Evolutionary conservation across 2,113 vertebrate species (phyloP), one percentile per base, ranked within the genome.

Genomic region (Fulmarus glacialis): DNA sequence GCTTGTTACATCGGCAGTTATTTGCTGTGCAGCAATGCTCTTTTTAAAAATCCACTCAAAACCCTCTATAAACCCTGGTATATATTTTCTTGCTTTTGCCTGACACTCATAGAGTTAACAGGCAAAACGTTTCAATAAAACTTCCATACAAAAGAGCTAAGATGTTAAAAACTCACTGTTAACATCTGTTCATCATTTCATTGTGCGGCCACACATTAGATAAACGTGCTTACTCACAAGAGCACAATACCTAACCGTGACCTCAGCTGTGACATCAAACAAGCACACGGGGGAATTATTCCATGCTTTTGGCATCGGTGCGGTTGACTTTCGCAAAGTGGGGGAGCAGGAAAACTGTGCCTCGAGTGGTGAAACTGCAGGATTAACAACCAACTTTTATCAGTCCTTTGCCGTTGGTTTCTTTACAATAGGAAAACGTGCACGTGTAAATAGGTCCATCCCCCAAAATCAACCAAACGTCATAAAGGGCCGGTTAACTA

Each of bases 141-240:
- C 96, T 96, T 97, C 55, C 64, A 87, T 86, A 96, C 96, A 97
- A 97, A 97, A 95, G 92, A 95, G 97, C 97, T 92, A 91, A 95
- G 93, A 97, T 94, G 91, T 96, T 98, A 97, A 97, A 97, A 98
- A 96, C 89, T 97, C 97, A 90, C 98, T 98, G 97, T 96, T 98
- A 98, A 98, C 98, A 98, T 98, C 98, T 98, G 98, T 95, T 98
- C 98, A 98, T 98, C 97, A 94, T 98, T 98, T 97, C 96, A 87
- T 95, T 94, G 87, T 78, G 82, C 3, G 85, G 90, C 97, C 94
- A 96, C 97, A 95, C 95, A 40, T 98, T 97, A 97, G 97, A 98
- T 98, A 98, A 98, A 98, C 45, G 58, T 75, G 96, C 77, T 93
- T 93, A 97, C 97, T 97, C 96, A 40, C 71, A 91, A 94, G 93